phyloP scores from a whole-genome alignment of 1,140 invertebrate genomes.

The Drosophila rhopaloa region DNA sequence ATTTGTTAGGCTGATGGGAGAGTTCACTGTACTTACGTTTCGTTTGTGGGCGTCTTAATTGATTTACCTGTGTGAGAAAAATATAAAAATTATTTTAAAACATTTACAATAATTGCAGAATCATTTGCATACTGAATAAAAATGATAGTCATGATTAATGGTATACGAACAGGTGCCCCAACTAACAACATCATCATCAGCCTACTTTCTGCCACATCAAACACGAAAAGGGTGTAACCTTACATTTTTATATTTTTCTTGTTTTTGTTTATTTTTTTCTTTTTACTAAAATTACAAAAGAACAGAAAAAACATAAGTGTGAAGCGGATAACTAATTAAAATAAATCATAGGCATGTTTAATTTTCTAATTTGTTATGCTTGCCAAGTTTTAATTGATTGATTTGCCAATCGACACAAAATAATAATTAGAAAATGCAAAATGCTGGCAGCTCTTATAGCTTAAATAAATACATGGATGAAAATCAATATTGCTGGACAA shows the following conservation, averaged over 20 bases:
- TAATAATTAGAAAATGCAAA: conserved; percentile 65
- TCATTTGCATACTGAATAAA: conserved; percentile 6
- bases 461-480: conserved; percentile 59
- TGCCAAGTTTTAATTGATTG: conserved; percentile 44
- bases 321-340: conserved; percentile 34
- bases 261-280: conserved; percentile 35
- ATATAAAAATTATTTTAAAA: conserved; percentile 11
- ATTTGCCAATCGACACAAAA: conserved; percentile 39
- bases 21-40: conserved; percentile 78
- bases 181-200: conserved; percentile 30
- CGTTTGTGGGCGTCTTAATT: conserved; percentile 80
- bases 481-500: conserved; percentile 39
- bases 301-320: conserved; percentile 23
- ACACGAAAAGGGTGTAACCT: conserved; percentile 44
- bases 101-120: neutral
- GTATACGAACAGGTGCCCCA: neutral
- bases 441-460: conserved; percentile 71
- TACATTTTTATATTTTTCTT: conserved; percentile 28
- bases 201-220: conserved; percentile 11
- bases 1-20: conserved; percentile 15
- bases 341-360: conserved; percentile 50
- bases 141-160: conserved; percentile 27
- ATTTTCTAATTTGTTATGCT: conserved; percentile 44
- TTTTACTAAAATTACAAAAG: conserved; percentile 58
- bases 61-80: conserved; percentile 72